Evolutionary conservation across 2,797 vertebrate species (phyloP).

Genomic region (Pseudomugil gertrudae): DNA sequence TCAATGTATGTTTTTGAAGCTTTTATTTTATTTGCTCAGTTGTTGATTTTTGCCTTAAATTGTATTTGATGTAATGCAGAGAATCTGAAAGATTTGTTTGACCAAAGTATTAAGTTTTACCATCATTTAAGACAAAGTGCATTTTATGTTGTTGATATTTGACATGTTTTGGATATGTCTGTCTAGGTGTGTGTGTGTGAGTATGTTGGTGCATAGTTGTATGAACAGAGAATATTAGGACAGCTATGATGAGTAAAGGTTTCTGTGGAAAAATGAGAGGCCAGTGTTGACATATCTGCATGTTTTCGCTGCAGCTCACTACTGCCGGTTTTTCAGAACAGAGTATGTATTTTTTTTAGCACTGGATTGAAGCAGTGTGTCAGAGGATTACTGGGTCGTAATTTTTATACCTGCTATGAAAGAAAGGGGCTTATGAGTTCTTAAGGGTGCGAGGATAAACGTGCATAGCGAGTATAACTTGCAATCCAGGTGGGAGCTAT

Average conservation of each 20-base stretch:
- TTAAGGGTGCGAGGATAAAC: constrained; percentile 28
- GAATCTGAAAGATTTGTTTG: constrained; percentile 67
- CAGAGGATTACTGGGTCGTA: constrained; percentile 18
- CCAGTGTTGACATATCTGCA: constrained; percentile 23
- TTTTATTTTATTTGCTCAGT: constrained; percentile 63
- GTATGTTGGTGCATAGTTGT: constrained; percentile 47
- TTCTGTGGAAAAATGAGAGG: constrained; percentile 19
- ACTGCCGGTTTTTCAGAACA: constrained; percentile 40
- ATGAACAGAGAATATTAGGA: constrained; percentile 51
- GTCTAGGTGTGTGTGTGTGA: constrained; percentile 16
- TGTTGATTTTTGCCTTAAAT: constrained; percentile 76
- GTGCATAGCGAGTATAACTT: constrained; percentile 17
- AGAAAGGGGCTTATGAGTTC: constrained; percentile 30
- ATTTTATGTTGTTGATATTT: constrained; percentile 72
- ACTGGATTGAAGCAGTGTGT: constrained; percentile 37
- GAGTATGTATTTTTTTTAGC: constrained; percentile 42
- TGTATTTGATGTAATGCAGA: constrained; percentile 72
- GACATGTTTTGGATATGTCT: constrained; percentile 20
- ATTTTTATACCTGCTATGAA: constrained; percentile 42
- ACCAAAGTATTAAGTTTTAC: constrained; percentile 83
- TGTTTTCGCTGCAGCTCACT: constrained; percentile 46
- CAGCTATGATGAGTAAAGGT: constrained; percentile 17
- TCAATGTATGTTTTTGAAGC: constrained; percentile 71
- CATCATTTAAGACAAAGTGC: constrained; percentile 64
- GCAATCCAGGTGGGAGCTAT: constrained; percentile 21